Evolutionary conservation across 2,888 invertebrate species (phyloP).

Genomic region (Leptura quadrifasciata): DNA sequence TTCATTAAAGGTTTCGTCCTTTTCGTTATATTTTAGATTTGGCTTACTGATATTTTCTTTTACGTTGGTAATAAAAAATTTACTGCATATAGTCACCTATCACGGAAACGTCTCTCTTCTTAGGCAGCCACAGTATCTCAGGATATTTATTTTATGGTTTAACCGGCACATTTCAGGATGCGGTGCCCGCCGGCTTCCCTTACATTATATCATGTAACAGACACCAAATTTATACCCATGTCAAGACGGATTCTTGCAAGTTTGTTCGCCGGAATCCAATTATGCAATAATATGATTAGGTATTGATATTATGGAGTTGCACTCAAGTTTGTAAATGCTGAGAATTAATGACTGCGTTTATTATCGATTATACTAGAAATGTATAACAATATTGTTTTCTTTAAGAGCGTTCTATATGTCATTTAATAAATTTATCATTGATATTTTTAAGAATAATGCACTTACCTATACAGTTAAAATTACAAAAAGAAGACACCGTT

Average conservation of each 20-base stretch:
- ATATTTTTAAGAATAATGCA: too few relatives aligned
- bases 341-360: slow-evolving; percentile 5
- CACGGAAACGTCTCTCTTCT: slow-evolving; percentile 14
- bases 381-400: not conserved
- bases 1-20: not conserved
- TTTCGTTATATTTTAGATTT: not conserved
- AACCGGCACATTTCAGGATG: slow-evolving; percentile 11
- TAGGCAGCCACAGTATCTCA: slow-evolving; percentile 17
- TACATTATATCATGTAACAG: slow-evolving; percentile 22
- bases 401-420: not conserved
- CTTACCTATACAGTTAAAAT: too few relatives aligned
- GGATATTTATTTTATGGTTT: slow-evolving; percentile 18
- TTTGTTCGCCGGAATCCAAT: slow-evolving; percentile 32
- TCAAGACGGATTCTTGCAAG: slow-evolving; percentile 20
- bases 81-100: slow-evolving; percentile 25
- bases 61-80: slow-evolving; percentile 20
- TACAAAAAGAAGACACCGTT: too few relatives aligned
- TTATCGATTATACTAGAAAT: slow-evolving; percentile 2
- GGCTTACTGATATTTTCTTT: not conserved
- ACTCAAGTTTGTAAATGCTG: not conserved
- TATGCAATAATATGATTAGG: slow-evolving; percentile 23
- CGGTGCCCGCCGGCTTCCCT: not conserved
- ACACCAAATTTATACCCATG: slow-evolving; percentile 9
- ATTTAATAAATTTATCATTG: too few relatives aligned
- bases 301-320: slow-evolving; percentile 28